A percentile compares a stretch with the other conserved stretches of the same genome.
Evolutionary conservation across 2,113 vertebrate genomes (phyloP).

Genomic region (Crypturellus undulatus): DNA sequence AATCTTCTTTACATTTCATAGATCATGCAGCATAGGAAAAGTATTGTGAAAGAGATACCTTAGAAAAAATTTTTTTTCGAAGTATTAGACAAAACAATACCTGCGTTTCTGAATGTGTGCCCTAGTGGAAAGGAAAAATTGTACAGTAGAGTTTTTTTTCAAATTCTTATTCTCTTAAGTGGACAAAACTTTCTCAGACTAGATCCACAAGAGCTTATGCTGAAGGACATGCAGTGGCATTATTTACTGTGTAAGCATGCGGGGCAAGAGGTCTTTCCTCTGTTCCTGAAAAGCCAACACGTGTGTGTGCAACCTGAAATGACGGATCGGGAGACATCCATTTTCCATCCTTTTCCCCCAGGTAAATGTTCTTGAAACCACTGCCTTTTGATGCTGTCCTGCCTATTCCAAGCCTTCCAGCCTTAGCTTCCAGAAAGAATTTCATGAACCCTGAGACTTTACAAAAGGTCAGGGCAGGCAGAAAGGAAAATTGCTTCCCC

Average conservation of each 20-base stretch:
- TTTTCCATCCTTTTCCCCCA: background rate
- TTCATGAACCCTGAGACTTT: background rate
- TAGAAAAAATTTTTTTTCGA: background rate
- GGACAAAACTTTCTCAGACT: background rate
- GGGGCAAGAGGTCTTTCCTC: background rate
- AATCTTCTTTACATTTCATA: background rate
- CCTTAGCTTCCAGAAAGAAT: background rate
- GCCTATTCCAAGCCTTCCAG: background rate
- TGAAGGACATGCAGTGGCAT: background rate
- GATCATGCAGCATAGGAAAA: background rate
- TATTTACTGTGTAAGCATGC: background rate
- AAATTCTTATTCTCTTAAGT: background rate
- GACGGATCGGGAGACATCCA: background rate
- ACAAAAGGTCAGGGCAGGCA: background rate
- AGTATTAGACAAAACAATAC: background rate
- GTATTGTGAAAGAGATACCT: background rate
- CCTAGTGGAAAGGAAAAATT: background rate
- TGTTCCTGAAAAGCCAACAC: background rate
- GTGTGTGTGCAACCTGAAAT: background rate
- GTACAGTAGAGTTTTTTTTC: background rate
- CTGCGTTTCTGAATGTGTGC: background rate
- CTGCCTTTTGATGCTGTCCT: background rate
- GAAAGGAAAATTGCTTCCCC: background rate
- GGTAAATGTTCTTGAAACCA: background rate
- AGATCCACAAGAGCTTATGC: background rate